Percentiles rank a stretch among this genome's conserved stretches.
Evolutionary conservation across 2,888 invertebrate species (phyloP).

Genomic region (Alviniconcha strummeri): DNA sequence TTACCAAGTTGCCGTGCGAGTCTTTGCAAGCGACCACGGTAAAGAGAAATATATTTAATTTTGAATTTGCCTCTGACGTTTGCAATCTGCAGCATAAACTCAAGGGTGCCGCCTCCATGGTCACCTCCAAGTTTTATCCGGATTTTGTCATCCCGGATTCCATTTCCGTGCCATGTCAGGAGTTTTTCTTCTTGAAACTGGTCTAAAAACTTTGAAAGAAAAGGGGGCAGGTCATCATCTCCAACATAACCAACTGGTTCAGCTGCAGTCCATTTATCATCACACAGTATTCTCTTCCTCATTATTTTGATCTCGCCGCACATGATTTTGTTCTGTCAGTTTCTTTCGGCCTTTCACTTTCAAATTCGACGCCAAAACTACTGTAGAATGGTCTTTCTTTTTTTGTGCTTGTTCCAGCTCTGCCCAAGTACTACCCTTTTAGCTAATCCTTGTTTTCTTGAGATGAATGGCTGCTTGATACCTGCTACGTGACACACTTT

Average conservation of each 20-base stretch:
- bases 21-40: not conserved
- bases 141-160: not conserved
- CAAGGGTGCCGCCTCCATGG: not conserved
- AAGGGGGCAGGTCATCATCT: not conserved
- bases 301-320: not conserved
- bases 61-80: not conserved
- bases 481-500: not conserved
- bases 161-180: conserved; percentile 9
- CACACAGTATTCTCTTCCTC: not conserved
- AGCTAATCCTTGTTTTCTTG: not conserved
- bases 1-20: not conserved
- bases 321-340: not conserved
- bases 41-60: not conserved
- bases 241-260: not conserved
- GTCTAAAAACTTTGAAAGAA: conserved; percentile 5
- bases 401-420: not conserved
- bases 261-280: not conserved
- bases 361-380: not conserved
- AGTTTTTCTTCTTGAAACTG: not conserved
- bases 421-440: not conserved
- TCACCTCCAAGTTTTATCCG: not conserved
- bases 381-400: not conserved
- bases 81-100: not conserved
- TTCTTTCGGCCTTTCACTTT: not conserved
- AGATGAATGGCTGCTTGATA: not conserved